Evolutionary conservation across 2,888 invertebrate genomes (phyloP).

Genomic region (Metallyticus violacea): DNA sequence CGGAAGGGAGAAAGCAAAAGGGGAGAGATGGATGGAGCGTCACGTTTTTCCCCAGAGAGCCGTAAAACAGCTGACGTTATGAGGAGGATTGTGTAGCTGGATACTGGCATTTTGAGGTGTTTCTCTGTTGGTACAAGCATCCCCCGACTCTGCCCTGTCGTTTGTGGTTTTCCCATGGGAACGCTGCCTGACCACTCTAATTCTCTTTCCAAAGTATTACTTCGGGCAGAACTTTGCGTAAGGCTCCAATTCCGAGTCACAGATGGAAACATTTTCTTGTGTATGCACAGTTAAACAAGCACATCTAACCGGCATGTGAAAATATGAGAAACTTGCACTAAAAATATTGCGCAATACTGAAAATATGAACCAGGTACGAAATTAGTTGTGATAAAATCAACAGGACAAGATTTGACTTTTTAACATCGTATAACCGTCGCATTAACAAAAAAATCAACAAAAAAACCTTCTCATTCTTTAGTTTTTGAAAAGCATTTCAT

Average conservation of each 20-base stretch:
- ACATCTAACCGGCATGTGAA: neutral
- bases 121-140: neutral
- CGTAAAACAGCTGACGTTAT: neutral
- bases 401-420: no score
- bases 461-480: no score
- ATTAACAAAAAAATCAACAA: no score
- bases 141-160: neutral
- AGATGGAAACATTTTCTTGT: neutral
- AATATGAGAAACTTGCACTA: neutral
- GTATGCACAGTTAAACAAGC: neutral
- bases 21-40: neutral
- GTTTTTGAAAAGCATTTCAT: no score
- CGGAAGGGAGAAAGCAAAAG: no score
- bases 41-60: neutral
- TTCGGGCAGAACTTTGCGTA: neutral
- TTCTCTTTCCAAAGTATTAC: neutral
- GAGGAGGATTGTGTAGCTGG: neutral
- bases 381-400: no score
- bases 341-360: neutral
- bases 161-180: neutral
- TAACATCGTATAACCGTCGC: no score
- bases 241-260: neutral
- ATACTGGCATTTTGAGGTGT: neutral
- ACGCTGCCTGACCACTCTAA: neutral
- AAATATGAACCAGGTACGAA: no score